These are phyloP conservation scores for Amphibalanus amphitrite DNA, from an alignment of 1,140 invertebrate genomes.

Conservation along the genomic window DNA sequence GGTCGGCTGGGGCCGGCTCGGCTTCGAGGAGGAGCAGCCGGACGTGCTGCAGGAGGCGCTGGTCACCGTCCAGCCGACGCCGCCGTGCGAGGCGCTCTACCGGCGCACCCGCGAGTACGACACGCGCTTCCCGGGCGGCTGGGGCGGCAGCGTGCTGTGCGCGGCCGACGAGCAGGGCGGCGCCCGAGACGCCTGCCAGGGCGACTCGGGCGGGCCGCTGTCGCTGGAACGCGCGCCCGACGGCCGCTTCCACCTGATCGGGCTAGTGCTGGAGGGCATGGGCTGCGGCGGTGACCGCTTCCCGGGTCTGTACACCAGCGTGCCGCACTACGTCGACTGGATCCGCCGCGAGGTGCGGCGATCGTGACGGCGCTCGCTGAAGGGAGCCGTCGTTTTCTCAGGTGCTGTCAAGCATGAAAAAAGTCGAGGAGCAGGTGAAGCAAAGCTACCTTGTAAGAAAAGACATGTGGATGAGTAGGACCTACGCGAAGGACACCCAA, in stretches of 20 bases:
- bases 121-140: neutral
- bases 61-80: neutral
- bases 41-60: neutral
- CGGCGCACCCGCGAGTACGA: neutral
- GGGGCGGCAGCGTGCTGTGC: neutral
- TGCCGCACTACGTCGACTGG: constrained; percentile 77
- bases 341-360: constrained; percentile 38
- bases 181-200: constrained; percentile 34
- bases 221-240: constrained; percentile 62
- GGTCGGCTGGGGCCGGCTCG: constrained; percentile 2
- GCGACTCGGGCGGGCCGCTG: constrained; percentile 79
- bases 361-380: neutral
- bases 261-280: constrained; percentile 85
- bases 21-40: neutral
- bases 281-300: constrained; percentile 76
- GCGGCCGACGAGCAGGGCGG: neutral
- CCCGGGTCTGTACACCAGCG: constrained; percentile 79
- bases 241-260: constrained; percentile 69
- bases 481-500: too few species aligned
- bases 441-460: too few species aligned
- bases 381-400: too few species aligned
- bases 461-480: too few species aligned
- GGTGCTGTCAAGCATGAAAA: too few species aligned
- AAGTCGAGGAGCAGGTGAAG: too few species aligned
- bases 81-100: neutral